These are phyloP conservation scores for Suricata suricatta DNA, from an alignment of 2,113 vertebrate genomes.

Conservation along the genomic window DNA sequence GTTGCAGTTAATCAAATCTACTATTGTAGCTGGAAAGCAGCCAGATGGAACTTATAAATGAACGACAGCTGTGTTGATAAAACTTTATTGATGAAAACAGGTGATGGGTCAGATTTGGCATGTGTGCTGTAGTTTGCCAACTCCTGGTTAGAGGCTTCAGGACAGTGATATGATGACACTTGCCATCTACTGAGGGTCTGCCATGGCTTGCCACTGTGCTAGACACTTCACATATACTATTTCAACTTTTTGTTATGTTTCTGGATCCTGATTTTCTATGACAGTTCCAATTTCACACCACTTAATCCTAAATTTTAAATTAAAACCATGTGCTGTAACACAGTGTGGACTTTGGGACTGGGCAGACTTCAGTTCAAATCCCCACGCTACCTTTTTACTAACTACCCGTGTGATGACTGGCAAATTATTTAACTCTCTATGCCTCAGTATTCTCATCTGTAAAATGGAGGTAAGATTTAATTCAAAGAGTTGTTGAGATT, in stretches of 20 bases:
- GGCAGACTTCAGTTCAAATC: neutral
- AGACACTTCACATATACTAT: neutral
- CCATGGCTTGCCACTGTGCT: neutral
- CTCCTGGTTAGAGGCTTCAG: neutral
- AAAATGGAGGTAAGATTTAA: conserved; percentile 1
- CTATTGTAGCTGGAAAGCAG: neutral
- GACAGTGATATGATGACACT: neutral
- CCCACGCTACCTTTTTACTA: neutral
- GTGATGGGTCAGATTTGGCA: neutral
- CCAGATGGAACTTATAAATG: neutral
- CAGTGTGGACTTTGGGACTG: neutral
- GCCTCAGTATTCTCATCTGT: neutral
- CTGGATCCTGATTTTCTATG: neutral
- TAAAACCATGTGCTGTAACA: neutral
- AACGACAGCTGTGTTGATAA: neutral
- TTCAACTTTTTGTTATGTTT: conserved; percentile 12
- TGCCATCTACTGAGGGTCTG: neutral
- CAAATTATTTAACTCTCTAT: neutral
- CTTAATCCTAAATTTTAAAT: neutral
- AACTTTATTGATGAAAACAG: conserved; percentile 28
- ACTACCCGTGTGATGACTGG: neutral
- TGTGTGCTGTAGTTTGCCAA: neutral
- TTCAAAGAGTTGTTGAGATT: neutral
- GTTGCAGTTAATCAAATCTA: neutral
- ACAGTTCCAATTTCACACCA: neutral